A percentile compares a stretch with the other conserved stretches of the same genome.
phyloP scores from a whole-genome alignment of 2,797 vertebrate genomes.

The Erpetoichthys calabaricus region DNA sequence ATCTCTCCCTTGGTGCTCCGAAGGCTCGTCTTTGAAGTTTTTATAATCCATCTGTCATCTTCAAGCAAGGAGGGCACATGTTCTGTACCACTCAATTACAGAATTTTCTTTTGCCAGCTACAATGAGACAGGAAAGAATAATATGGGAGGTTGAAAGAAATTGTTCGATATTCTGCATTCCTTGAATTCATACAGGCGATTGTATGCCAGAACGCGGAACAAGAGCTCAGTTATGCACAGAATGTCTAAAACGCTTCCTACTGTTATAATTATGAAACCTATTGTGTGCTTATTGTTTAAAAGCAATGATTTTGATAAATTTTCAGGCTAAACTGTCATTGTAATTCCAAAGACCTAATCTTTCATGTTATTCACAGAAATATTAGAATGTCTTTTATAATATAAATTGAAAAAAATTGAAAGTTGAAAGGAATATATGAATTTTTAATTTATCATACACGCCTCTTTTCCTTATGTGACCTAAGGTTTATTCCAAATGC shows the following conservation, averaged over 20 bases:
- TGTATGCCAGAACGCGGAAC: conserved; percentile 63
- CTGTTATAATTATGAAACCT: conserved; percentile 57
- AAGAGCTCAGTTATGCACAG: conserved; percentile 61
- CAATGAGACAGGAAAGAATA: conserved; percentile 81
- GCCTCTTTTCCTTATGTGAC: conserved; percentile 23
- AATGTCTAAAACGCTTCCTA: conserved; percentile 53
- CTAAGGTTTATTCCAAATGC: conserved; percentile 17
- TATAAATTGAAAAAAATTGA: conserved; percentile 32
- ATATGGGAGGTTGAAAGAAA: conserved; percentile 75
- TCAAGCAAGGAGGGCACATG: conserved; percentile 90
- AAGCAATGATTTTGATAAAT: conserved; percentile 40
- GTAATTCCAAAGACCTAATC: conserved; percentile 35
- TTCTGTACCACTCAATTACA: conserved; percentile 95
- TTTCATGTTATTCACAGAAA: conserved; percentile 34
- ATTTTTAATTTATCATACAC: conserved; percentile 35
- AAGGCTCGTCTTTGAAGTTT: conserved; percentile 97
- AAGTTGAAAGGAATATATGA: conserved; percentile 18
- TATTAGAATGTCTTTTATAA: conserved; percentile 29
- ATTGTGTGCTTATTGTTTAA: conserved; percentile 57
- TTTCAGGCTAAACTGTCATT: conserved; percentile 34
- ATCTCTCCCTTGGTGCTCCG: conserved; percentile 93
- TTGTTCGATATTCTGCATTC: conserved; percentile 76
- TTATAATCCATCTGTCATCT: conserved; percentile 99
- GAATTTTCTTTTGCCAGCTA: conserved; percentile 81
- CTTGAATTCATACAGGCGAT: conserved; percentile 69